Evolutionary conservation across 2,888 invertebrate genomes (phyloP), one percentile per base, ranked within the genome.

Genomic region (Chironomus riparius): DNA sequence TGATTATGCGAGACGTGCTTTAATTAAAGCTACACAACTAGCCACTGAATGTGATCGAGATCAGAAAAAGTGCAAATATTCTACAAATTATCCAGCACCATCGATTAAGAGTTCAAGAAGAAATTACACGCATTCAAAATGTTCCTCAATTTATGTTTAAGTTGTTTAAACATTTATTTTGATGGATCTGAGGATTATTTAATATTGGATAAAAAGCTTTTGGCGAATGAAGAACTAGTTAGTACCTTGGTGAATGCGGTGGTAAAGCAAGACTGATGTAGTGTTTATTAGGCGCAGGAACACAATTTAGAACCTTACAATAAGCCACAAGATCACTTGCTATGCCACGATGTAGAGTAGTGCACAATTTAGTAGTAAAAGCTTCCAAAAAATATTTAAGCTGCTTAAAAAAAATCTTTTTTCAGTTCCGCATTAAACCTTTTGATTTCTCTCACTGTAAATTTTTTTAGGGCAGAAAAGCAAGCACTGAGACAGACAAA

Each of bases 401-500:
- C 24, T 56, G 56, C 28, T 68, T 38, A 7, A 7, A 10, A 38
- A 2, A 38, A 38, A n/a, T n/a, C n/a, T 38, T 2, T 38, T 38
- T 38, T 38, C 38, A 38, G 38, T 38, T 38, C 10, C 38, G 38
- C 38, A 38, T 38, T 38, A 38, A 38, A 38, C 1, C 4, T 38
- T 38, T 38, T 10, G 68, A 21, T 47, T 68, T 74, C 38, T 12
- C 68, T 71, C 56, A 70, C 18, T 22, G 56, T 47, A 74, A 61
- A 28, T 13, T 65, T 70, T 47, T 38, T 38, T 78, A 84, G 84
- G 78, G 79, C 79, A 77, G 83, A 84, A 70, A 83, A 83, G 77
- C 79, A 80, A 77, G 80, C 82, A 73, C 78, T 84, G 71, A 82
- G 84, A 77, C 80, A 81, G 68, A 83, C 82, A 76, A 84, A 84